phyloP scores from a whole-genome alignment of 2,888 invertebrate genomes.

The Ectobius pallidus region DNA sequence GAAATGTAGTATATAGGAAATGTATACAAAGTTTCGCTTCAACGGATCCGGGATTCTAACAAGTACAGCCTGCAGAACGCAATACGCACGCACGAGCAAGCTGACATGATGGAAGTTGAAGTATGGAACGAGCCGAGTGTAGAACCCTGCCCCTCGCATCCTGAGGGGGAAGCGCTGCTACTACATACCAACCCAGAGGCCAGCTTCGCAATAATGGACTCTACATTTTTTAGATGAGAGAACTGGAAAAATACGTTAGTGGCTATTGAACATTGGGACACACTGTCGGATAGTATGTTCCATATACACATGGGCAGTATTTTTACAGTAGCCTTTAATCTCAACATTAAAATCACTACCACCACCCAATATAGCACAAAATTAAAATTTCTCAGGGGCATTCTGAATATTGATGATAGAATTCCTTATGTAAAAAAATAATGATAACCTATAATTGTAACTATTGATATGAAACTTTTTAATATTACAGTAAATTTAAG shows the following conservation, averaged over 20 bases:
- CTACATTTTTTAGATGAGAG: slow-evolving; percentile 16
- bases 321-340: background rate
- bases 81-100: background rate
- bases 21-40: background rate
- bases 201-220: slow-evolving; percentile 5
- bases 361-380: background rate
- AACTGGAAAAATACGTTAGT: slow-evolving; percentile 1
- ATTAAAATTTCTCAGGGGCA: background rate
- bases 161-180: background rate
- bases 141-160: slow-evolving; percentile 19
- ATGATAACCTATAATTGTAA: too few relatives aligned
- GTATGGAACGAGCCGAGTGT: slow-evolving; percentile 16
- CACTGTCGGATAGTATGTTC: background rate
- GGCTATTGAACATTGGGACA: background rate
- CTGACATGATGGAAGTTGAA: slow-evolving; percentile 16
- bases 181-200: slow-evolving; percentile 14
- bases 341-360: background rate
- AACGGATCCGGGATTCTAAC: background rate
- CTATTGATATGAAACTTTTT: too few relatives aligned
- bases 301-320: background rate
- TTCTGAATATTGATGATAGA: background rate
- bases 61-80: background rate
- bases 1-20: background rate
- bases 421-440: too few relatives aligned
- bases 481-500: too few relatives aligned